Base-by-base conservation (phyloP, 2,797 vertebrate species). In the Coregonus ussuriensis region DNA sequence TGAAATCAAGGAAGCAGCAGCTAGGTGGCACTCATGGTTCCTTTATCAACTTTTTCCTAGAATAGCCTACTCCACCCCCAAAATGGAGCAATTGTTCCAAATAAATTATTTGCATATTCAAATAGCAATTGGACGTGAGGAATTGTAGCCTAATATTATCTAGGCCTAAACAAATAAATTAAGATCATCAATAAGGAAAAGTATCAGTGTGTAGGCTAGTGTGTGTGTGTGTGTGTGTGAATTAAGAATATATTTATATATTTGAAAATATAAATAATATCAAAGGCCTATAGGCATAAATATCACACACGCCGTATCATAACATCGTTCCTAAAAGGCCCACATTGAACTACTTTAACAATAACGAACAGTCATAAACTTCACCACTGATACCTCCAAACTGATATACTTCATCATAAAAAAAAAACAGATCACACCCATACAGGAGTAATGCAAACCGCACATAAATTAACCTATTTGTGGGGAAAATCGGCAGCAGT, bases 21-120 rank as follows among this genome's bases (percentile, higher is more conserved):
- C 74, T 79, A 56, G 75, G 35, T 77, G 74, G 78, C 75, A 74
- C 77, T 74, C 70, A 47, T 54, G 53, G 63, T 73, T 21, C 31
- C 75, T 71, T 31, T 63, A 4, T 35, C 9, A 21, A 33, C 18
- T 14, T 62, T 62, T n/a, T 25, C 25, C 71, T 11, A 6, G 4
- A 72, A 9, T 62, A 47, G 41, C 2, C 2, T 47, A 4, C 31
- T 67, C 31, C 16, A 15, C 14, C 31, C 25, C 25, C 25, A 25
- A 25, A 25, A 25, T 25, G 25, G 25, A 25, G 25, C 25, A 25
- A 15, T 67, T 62, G 21, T 25, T 62, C 59, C 4, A 47, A 71
- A 71, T 33, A 67, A 31, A 67, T 33, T 9, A 35, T 67, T 67
- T 13, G 29, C 65, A 31, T 67, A 67, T 67, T 33, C 15, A 35